Percentiles rank a stretch among this genome's conserved stretches.
These are phyloP conservation scores for Aromia moschata DNA, from an alignment of 2,888 invertebrate species.

Conservation along the genomic window DNA sequence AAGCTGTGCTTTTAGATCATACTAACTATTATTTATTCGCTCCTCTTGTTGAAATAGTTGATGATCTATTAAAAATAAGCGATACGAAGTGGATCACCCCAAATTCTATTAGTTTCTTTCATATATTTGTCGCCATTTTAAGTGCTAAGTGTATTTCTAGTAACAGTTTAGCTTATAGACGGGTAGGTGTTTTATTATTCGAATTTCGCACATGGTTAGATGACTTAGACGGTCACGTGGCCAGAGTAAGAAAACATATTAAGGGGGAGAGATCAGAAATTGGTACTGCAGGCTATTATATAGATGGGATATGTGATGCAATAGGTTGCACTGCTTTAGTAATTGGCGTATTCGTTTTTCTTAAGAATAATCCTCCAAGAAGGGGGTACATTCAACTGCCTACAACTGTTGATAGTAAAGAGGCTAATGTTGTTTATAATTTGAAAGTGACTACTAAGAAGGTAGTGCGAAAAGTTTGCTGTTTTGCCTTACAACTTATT, in stretches of 20 bases:
- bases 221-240: constrained; percentile 87
- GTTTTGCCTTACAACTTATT: constrained; percentile 76
- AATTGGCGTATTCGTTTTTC: constrained; percentile 73
- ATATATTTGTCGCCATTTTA: constrained; percentile 78
- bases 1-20: constrained; percentile 83
- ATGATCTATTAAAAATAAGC: constrained; percentile 67
- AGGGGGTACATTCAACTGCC: constrained; percentile 77
- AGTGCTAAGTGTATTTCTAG: constrained; percentile 81
- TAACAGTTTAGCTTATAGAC: constrained; percentile 74
- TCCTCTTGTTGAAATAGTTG: constrained; percentile 79
- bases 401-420: constrained; percentile 64
- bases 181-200: constrained; percentile 80
- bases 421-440: constrained; percentile 71
- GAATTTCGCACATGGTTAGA: constrained; percentile 85
- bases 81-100: constrained; percentile 73
- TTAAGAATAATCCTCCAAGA: constrained; percentile 78
- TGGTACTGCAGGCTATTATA: constrained; percentile 82
- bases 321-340: constrained; percentile 78
- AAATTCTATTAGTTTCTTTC: constrained; percentile 83
- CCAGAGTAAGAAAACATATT: constrained; percentile 78
- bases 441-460: constrained; percentile 74
- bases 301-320: constrained; percentile 85
- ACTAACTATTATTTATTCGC: constrained; percentile 85
- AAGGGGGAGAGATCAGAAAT: constrained; percentile 82
- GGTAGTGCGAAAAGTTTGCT: constrained; percentile 71